A percentile compares a stretch with the other conserved stretches of the same genome.
phyloP scores from a whole-genome alignment of 92 coral and sea anemone genomes.

The Siderastrea siderea region DNA sequence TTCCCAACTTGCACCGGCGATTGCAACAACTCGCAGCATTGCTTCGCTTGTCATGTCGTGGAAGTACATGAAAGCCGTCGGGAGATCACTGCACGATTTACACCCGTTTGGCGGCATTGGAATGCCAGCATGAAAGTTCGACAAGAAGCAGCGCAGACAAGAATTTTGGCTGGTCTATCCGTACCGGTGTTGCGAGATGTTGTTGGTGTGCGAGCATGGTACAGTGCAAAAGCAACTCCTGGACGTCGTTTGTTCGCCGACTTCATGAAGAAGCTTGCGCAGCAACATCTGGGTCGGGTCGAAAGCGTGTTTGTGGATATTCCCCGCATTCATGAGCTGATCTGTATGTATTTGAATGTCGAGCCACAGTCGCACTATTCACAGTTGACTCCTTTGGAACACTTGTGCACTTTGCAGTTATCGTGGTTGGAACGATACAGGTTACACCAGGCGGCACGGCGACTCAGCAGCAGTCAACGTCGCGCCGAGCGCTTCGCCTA shows the following conservation, averaged over 20 bases:
- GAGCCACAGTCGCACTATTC: neutral
- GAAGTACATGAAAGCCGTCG: neutral
- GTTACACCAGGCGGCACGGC: neutral
- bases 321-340: neutral
- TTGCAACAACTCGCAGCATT: neutral
- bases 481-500: slow-evolving; percentile 1
- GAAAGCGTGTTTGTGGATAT: neutral
- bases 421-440: neutral
- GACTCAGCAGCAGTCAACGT: slow-evolving; percentile 1
- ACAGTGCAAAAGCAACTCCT: no score
- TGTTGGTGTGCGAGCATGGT: neutral
- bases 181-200: neutral
- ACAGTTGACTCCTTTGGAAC: neutral
- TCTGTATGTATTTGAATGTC: neutral
- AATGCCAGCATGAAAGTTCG: neutral
- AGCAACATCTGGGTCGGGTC: neutral
- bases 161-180: neutral
- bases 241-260: no score
- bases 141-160: neutral
- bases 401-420: neutral
- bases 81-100: neutral
- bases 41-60: neutral
- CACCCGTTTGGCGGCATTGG: neutral
- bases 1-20: slow-evolving; percentile 3
- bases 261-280: neutral